Base-by-base conservation (phyloP, 2,888 invertebrate genomes). In the Dicyrtomina minuta region DNA sequence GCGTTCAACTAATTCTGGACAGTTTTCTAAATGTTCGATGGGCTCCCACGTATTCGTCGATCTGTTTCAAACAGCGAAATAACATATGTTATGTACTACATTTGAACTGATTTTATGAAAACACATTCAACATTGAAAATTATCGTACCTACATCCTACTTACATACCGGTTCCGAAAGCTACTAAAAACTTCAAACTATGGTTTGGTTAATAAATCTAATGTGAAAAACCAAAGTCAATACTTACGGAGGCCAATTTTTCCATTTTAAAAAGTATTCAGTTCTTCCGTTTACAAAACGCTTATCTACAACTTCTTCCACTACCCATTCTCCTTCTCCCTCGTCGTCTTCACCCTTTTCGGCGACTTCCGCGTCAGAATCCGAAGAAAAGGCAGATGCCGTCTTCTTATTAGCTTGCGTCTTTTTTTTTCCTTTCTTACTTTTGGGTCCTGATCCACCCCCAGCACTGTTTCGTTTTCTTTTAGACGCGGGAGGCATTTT, bases 181-280 rank as follows among this genome's bases (percentile, higher is more conserved):
- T n/a, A 51, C n/a, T 10, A 10, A 2, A 13, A 51, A 51, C n/a
- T n/a, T n/a, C 22, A 53, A 22, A 22, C 15, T 53, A 24, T 24
- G 22, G 3, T 20, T 4, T 53, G 22, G 8, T n/a, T 17, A 15
- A 17, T 49, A 51, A 20, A 3, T 13, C 6, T 20, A 2, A 51
- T 1, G 3, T 12, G 12, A 20, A 51, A 51, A 51, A 51, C 1
- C n/a, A 51, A 20, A 17, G 22, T 5, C 17, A 17, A 51, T 87
- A 85, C 20, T 84, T 81, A 0, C 87, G 84, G 83, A 88, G 92
- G 39, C 91, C 92, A 68, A 60, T 68, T 68, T 80, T 92, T 91
- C 92, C 92, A 92, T 73, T 89, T 87, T 68, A 92, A 90, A 55
- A 91, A 84, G 80, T 91, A 92, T 20, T 68, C 68, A 2, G 60